Evolutionary conservation across 2,113 vertebrate species (phyloP), one percentile per base, ranked within the genome.

Genomic region (Speoplatyrhinus poulsoni): DNA sequence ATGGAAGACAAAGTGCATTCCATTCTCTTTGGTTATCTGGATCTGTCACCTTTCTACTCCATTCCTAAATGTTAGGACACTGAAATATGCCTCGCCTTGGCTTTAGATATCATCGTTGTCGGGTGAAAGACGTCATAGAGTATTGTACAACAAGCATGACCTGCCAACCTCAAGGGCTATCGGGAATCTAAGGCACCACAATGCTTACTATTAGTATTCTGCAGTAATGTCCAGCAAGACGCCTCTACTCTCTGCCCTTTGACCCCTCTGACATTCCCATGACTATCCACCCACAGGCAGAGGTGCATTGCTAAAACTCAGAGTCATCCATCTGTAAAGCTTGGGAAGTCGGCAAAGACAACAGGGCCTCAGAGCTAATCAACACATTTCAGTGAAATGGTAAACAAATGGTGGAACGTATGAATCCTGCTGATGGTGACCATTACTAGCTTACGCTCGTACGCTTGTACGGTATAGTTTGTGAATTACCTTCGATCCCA

Each of bases 141-240:
- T 86, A 3, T 70, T 75, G 46, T 10, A 55, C 46, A 47, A 60
- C 46, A 47, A 60, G 67, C 60, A 56, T 75, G 70, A 72, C 53
- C 55, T 13, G 15, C 78, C 61, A 71, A 66, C 65, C 48, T 60
- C 58, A 67, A 81, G 57, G 65, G 59, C 53, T 67, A 52, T 61
- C 12, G 36, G 72, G 80, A 70, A 85, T 65, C 33, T 62, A 83
- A 80, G 71, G 41, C 60, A 83, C 81, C 71, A 74, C 72, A 87
- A 84, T 84, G 67, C 60, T 52, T 65, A 60, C 62, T 66, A 85
- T 87, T 84, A 26, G 2, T 26, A 68, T 86, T 79, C 77, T 60
- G 60, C 59, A 49, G 15, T 4, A 82, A 75, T 71, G 71, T 62
- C 57, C 65, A 81, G 7, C 57, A 69, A 80, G 59, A 73, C 57